Conservation (phyloP, 1,140 invertebrate genomes). For the Acromyrmex heyeri region DNA sequence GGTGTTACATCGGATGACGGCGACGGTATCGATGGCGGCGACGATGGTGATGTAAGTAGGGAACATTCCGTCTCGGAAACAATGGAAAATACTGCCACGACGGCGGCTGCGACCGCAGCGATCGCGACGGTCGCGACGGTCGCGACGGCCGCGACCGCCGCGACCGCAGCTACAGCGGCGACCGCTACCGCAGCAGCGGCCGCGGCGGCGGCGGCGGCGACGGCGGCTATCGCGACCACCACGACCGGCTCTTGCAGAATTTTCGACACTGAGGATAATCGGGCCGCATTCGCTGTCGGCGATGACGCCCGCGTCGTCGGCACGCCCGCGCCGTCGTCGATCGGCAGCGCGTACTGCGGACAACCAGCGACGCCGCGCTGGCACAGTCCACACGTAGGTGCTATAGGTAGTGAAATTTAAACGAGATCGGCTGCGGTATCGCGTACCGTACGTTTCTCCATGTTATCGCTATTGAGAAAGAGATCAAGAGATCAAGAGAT, state of each 20-base stretch:
- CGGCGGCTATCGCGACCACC: conserved; percentile 6
- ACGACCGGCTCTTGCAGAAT: conserved; percentile 34
- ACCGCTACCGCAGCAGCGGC: not conserved
- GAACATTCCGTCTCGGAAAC: conserved; percentile 57
- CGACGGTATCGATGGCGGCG: conserved; percentile 37
- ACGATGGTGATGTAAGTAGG: conserved; percentile 70
- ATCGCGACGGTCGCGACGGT: conserved; percentile 12
- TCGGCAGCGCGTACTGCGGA: conserved; percentile 55
- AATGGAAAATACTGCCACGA: not conserved
- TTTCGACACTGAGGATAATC: conserved; percentile 61
- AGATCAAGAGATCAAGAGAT: not conserved
- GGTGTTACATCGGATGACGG: not conserved
- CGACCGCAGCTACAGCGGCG: conserved; percentile 14
- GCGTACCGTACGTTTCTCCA: not conserved
- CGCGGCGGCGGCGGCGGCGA: not conserved
- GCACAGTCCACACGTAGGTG: conserved; percentile 84
- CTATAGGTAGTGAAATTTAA: conserved; percentile 85
- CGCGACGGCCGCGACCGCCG: not conserved
- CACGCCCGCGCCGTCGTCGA: conserved; percentile 25
- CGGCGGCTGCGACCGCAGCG: not conserved
- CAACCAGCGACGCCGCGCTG: conserved; percentile 77
- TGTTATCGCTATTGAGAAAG: not conserved
- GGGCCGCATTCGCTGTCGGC: conserved; percentile 36
- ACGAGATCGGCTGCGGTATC: conserved; percentile 32
- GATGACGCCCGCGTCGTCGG: conserved; percentile 47